Evolutionary conservation across 2,113 vertebrate genomes (phyloP), one percentile per base, ranked within the genome.

Genomic region (Periophthalmodon schlosseri): DNA sequence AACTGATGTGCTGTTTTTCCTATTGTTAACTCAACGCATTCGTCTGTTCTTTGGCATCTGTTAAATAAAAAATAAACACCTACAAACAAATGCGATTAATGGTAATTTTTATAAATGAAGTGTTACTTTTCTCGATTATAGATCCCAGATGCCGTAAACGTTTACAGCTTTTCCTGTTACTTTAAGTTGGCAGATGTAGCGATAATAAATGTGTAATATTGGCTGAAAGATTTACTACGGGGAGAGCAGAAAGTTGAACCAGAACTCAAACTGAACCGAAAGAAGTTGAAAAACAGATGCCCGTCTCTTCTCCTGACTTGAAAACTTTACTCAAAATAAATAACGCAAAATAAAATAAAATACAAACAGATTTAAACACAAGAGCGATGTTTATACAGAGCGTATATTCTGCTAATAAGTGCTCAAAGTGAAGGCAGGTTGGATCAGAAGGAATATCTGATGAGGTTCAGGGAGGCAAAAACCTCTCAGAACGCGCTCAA

Each of bases 81-180:
- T 49, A 75, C 70, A 74, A 23, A 20, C 68, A 46, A 73, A 74
- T 13, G 63, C 20, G 24, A 39, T 78, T 63, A 74, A 14, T 60
- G 73, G 65, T 70, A 12, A 68, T 76, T 75, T 77, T 44, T 72
- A 60, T 68, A 84, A 74, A 73, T 23, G 4, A 44, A 33, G 54
- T 36, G 72, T 69, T 75, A 60, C 78, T 65, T 56, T 83, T 74
- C 69, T 76, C 68, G n/a, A 61, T 79, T 83, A 82, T 70, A 50
- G 72, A 66, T 76, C 76, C 67, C 76, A 77, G 33, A 68, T 80
- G 79, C 68, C 73, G 73, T 65, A 73, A 69, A 63, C 33, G 56
- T 47, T 49, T 46, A 69, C 23, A 34, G 67, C 75, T 72, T 76
- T 46, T 13, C 57, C 13, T 75, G 64, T 60, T 70, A 58, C 47